phyloP scores from a whole-genome alignment of 2,888 invertebrate genomes.

The Stenchaetothrips biformis region DNA sequence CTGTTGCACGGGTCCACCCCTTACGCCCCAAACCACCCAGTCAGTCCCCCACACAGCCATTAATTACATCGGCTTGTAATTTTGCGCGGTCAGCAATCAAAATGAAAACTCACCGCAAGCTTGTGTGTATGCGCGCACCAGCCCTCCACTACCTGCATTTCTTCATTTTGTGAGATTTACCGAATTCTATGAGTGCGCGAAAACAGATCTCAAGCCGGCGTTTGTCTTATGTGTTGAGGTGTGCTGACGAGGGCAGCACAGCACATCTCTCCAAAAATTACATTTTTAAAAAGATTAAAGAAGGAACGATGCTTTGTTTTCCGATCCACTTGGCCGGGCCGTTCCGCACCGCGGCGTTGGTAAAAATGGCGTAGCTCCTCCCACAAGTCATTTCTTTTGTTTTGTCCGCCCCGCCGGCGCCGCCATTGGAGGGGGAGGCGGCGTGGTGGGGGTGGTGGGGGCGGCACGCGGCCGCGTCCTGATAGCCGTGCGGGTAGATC shows the following conservation, averaged over 20 bases:
- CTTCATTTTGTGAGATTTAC: too few species aligned
- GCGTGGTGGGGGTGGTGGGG: neutral
- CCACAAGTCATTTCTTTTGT: constrained; percentile 25
- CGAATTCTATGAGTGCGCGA: too few species aligned
- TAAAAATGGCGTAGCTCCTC: constrained; percentile 24
- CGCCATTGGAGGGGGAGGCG: constrained; percentile 8
- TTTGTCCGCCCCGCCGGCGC: neutral
- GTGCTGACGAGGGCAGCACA: too few species aligned
- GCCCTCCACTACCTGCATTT: too few species aligned
- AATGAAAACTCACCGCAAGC: neutral
- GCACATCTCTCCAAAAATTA: too few species aligned
- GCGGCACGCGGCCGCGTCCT: neutral
- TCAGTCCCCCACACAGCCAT: neutral
- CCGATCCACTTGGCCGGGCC: neutral
- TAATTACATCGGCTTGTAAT: constrained; percentile 22
- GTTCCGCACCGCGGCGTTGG: neutral
- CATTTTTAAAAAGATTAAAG: too few species aligned
- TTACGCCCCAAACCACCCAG: neutral
- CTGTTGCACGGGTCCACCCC: constrained; percentile 18
- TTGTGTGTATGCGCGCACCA: neutral
- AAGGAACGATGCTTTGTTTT: too few species aligned
- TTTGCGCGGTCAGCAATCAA: constrained; percentile 21
- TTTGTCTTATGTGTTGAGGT: too few species aligned
- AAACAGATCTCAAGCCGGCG: too few species aligned
- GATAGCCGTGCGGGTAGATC: neutral